These are phyloP conservation scores for Sebastes wilsoni DNA, from an alignment of 2,797 vertebrate genomes.

Conservation along the genomic window DNA sequence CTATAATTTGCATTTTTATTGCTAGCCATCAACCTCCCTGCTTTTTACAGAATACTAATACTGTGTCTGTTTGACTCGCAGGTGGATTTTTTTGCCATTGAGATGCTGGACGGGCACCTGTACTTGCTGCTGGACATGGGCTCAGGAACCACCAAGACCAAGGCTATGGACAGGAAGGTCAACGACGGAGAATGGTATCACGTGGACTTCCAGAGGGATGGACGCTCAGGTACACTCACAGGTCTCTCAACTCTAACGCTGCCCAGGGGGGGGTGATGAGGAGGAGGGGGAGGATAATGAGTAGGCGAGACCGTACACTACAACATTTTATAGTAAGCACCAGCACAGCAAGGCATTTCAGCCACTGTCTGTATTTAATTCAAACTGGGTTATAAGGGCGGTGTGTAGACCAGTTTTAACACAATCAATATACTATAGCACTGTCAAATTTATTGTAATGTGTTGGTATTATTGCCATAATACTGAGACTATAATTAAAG, in stretches of 20 bases:
- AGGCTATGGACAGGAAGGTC: slow-evolving; percentile 94
- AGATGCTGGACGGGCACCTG: slow-evolving; percentile 97
- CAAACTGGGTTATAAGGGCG: slow-evolving; percentile 2
- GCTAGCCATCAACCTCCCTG: neutral
- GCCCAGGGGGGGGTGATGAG: neutral
- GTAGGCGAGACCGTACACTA: neutral
- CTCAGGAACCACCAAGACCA: slow-evolving; percentile 97
- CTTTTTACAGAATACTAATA: slow-evolving; percentile 27
- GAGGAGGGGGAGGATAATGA: slow-evolving; percentile 9
- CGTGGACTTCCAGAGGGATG: slow-evolving; percentile 97
- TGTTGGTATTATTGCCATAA: slow-evolving; percentile 17
- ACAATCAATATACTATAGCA: slow-evolving; percentile 2
- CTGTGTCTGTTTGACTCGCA: slow-evolving; percentile 58
- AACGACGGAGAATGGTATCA: slow-evolving; percentile 99
- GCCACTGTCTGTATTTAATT: slow-evolving; percentile 26
- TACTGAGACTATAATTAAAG: slow-evolving; percentile 16
- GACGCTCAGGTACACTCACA: slow-evolving; percentile 89
- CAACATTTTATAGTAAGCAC: slow-evolving; percentile 14
- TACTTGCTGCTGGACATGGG: slow-evolving; percentile 98
- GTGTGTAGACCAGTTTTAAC: slow-evolving; percentile 4
- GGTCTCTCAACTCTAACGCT: slow-evolving; percentile 13
- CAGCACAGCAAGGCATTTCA: neutral
- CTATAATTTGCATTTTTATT: slow-evolving; percentile 28
- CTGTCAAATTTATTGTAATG: slow-evolving; percentile 12
- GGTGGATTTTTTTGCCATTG: slow-evolving; percentile 98